These are phyloP conservation scores for Argyrosomus regius DNA, from an alignment of 2,797 vertebrate species.

Conservation along the genomic window DNA sequence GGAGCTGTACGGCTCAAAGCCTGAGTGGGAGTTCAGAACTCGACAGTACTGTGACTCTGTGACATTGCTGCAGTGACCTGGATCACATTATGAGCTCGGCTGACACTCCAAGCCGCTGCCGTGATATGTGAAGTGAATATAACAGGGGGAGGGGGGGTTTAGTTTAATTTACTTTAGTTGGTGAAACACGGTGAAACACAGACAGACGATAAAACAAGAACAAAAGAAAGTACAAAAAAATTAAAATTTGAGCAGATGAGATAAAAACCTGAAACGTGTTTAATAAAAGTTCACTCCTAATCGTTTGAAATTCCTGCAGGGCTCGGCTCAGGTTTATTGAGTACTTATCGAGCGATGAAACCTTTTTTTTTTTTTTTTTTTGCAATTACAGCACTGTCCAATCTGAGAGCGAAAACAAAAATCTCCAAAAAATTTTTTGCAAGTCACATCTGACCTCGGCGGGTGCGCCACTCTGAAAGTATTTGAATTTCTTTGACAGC, in stretches of 20 bases:
- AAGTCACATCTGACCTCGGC: slow-evolving; percentile 54
- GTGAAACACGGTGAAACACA: slow-evolving; percentile 60
- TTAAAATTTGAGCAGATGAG: slow-evolving; percentile 26
- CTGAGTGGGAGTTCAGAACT: slow-evolving; percentile 14
- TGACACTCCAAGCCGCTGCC: slow-evolving; percentile 17
- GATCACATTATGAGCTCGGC: slow-evolving; percentile 35
- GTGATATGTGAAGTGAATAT: slow-evolving; percentile 32
- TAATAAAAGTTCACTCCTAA: slow-evolving; percentile 50
- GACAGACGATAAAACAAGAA: slow-evolving; percentile 44
- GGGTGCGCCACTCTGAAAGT: slow-evolving; percentile 27
- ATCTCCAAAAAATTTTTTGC: slow-evolving; percentile 15
- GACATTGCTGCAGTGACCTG: slow-evolving; percentile 45
- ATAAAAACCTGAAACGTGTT: slow-evolving; percentile 48
- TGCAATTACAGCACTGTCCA: slow-evolving; percentile 35
- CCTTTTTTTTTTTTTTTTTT: slow-evolving; percentile 4
- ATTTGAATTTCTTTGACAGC: slow-evolving; percentile 72
- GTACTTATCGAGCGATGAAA: slow-evolving; percentile 24
- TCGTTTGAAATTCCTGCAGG: slow-evolving; percentile 53
- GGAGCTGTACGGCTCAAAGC: background rate
- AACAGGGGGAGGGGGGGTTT: slow-evolving; percentile 7
- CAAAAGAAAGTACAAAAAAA: slow-evolving; percentile 38
- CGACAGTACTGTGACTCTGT: slow-evolving; percentile 22
- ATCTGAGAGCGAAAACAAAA: slow-evolving; percentile 34
- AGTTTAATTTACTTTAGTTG: slow-evolving; percentile 64
- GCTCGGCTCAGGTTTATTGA: slow-evolving; percentile 18